Evolutionary conservation across 2,888 invertebrate genomes (phyloP).

Genomic region (Pristionchus mayeri): DNA sequence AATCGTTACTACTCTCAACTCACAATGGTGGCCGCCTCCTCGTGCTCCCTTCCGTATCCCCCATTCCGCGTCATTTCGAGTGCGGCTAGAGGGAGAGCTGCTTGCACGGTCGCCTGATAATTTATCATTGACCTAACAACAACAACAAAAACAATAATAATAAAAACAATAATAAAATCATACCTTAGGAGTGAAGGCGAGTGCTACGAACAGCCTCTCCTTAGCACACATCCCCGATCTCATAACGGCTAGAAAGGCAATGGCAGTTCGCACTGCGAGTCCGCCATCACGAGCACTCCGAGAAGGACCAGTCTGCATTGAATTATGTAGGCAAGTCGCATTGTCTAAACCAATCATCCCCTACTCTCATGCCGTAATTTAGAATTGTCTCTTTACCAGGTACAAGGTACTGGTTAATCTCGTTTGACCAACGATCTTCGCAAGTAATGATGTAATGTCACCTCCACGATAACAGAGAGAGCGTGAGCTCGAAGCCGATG

Average conservation of each 20-base stretch:
- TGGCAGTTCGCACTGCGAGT: constrained; percentile 79
- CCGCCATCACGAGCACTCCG: constrained; percentile 82
- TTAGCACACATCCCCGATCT: constrained; percentile 86
- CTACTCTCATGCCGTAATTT: too few species aligned
- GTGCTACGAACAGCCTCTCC: constrained; percentile 91
- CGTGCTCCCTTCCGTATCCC: constrained; percentile 16
- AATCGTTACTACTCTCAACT: too few species aligned
- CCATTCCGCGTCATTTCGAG: constrained; percentile 74
- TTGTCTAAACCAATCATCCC: too few species aligned
- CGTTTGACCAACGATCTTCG: too few species aligned
- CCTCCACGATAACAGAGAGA: constrained; percentile 60
- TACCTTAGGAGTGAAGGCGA: constrained; percentile 96
- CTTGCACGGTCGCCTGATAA: constrained; percentile 63
- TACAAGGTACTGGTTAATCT: too few species aligned
- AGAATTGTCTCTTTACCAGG: too few species aligned
- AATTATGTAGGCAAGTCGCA: too few species aligned
- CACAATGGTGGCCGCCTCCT: not conserved
- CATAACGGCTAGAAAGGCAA: constrained; percentile 77
- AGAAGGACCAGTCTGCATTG: constrained; percentile 76
- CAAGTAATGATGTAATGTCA: not conserved
- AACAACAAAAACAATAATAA: constrained; percentile 83
- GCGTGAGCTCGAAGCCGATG: constrained; percentile 91
- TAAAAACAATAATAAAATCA: constrained; percentile 79
- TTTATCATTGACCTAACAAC: too few species aligned
- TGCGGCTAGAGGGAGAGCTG: constrained; percentile 78